Evolutionary conservation across 2,797 vertebrate species (phyloP).

Genomic region (Acestrorhynchus altus): DNA sequence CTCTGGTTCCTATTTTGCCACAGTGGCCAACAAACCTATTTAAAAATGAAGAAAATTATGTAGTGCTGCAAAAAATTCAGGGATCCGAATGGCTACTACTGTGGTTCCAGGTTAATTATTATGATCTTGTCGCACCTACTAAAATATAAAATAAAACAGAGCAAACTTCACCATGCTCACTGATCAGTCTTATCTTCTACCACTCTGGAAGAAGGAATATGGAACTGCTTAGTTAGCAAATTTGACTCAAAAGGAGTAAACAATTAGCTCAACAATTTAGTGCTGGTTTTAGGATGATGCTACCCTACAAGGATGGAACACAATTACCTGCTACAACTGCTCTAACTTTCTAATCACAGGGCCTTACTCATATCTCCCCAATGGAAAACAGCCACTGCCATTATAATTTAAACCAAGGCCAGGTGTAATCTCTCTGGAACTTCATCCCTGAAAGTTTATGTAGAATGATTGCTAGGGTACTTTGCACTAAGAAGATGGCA

Average conservation of each 20-base stretch:
- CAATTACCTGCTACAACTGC: conserved; percentile 3
- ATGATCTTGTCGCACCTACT: too few relatives aligned
- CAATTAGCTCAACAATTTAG: background rate
- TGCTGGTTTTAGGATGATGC: background rate
- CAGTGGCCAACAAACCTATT: too few relatives aligned
- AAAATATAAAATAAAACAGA: too few relatives aligned
- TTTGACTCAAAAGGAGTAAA: background rate
- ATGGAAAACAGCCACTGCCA: conserved; percentile 2
- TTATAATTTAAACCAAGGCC: conserved; percentile 9
- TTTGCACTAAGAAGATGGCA: conserved; percentile 18
- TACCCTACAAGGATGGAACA: background rate
- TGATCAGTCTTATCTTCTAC: background rate
- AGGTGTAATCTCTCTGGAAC: conserved; percentile 23
- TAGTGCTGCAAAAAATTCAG: too few relatives aligned
- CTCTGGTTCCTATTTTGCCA: too few relatives aligned
- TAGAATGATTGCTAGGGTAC: conserved; percentile 29
- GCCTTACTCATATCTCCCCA: background rate
- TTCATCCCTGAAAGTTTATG: conserved; percentile 4
- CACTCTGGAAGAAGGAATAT: background rate
- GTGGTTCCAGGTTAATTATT: too few relatives aligned
- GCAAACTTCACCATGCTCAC: too few relatives aligned
- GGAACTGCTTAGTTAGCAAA: background rate
- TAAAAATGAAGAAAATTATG: too few relatives aligned
- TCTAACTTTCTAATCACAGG: background rate
- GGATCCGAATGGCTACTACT: too few relatives aligned